These are phyloP conservation scores for Zootoca vivipara DNA, from an alignment of 2,113 vertebrate genomes.

Conservation along the genomic window DNA sequence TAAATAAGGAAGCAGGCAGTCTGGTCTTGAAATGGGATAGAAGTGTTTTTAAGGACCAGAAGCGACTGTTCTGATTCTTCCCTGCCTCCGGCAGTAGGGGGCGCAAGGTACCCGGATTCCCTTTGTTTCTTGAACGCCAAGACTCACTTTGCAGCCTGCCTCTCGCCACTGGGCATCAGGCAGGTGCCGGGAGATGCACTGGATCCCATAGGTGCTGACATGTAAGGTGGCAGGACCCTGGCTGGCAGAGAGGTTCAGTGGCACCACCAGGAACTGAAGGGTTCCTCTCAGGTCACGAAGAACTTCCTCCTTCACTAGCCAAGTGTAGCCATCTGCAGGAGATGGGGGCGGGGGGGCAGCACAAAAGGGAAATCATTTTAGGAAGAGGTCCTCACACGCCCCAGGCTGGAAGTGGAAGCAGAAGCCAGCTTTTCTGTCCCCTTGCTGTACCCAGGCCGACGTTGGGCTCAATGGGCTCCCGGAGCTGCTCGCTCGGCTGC, in stretches of 20 bases:
- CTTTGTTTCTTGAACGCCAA: background rate
- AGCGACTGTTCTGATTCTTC: too few relatives aligned
- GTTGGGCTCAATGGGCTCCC: background rate
- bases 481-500: background rate
- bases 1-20: too few relatives aligned
- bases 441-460: background rate
- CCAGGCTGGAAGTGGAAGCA: too few relatives aligned
- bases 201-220: background rate
- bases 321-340: background rate
- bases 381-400: too few relatives aligned
- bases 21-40: too few relatives aligned
- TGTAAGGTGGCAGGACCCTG: background rate
- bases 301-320: background rate
- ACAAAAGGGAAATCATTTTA: background rate
- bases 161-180: background rate
- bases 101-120: too few relatives aligned
- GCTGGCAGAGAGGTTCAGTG: background rate
- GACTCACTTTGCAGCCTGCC: background rate
- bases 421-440: background rate
- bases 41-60: too few relatives aligned
- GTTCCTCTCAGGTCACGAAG: background rate
- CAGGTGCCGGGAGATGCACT: background rate
- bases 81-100: too few relatives aligned
- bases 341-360: background rate
- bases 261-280: background rate